These are phyloP conservation scores for Hydrotaea cyrtoneurina DNA, from an alignment of 2,888 invertebrate species.

Conservation along the genomic window DNA sequence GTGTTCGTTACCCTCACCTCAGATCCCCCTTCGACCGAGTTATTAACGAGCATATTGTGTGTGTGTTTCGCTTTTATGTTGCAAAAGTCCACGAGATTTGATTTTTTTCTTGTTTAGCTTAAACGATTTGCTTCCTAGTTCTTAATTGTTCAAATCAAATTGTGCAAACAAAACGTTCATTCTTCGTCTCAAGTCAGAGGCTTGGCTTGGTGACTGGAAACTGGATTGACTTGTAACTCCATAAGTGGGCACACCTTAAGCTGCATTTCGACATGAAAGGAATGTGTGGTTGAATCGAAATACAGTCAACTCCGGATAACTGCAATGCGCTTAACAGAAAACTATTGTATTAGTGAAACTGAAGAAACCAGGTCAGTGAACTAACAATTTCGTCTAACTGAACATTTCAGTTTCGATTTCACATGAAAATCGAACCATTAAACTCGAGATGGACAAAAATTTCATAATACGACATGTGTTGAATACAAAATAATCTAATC, in stretches of 20 bases:
- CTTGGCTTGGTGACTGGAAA: neutral
- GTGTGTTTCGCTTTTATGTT: no score
- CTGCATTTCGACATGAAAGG: neutral
- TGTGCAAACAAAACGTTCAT: neutral
- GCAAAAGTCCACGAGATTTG: neutral
- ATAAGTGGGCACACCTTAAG: slow-evolving; percentile 30
- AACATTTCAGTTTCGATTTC: no score
- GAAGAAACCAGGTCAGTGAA: no score
- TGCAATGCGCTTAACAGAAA: no score
- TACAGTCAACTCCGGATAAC: no score
- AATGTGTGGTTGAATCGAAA: neutral
- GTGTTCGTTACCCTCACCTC: neutral
- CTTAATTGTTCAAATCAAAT: slow-evolving; percentile 16
- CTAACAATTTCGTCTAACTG: no score
- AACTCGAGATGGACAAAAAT: no score
- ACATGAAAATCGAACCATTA: no score
- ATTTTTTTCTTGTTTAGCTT: slow-evolving; percentile 17
- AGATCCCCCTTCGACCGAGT: neutral
- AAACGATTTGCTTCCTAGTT: slow-evolving; percentile 51
- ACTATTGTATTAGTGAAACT: no score
- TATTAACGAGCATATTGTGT: neutral
- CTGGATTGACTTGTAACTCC: slow-evolving; percentile 2
- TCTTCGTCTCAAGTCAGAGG: neutral
- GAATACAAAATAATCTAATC: no score
- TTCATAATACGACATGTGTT: no score